These are phyloP conservation scores for Cyphomyrmex costatus DNA, from an alignment of 1,140 invertebrate species.

Conservation along the genomic window DNA sequence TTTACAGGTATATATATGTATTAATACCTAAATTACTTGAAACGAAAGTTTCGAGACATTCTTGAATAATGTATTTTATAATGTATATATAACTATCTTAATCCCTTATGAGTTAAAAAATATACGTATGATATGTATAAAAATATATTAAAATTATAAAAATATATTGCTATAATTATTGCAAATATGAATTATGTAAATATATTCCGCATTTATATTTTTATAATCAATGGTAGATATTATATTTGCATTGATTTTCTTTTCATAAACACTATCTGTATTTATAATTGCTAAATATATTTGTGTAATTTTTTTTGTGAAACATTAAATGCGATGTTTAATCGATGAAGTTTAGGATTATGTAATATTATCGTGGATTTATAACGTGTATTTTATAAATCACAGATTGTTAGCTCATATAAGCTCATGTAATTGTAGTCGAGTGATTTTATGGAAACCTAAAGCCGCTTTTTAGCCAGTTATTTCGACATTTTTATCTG, in stretches of 20 bases:
- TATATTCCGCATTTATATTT: not conserved
- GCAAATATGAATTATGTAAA: not conserved
- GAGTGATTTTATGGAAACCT: not conserved
- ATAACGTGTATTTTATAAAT: constrained; percentile 5
- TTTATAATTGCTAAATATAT: not conserved
- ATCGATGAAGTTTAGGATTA: not conserved
- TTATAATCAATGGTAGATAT: not conserved
- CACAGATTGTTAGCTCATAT: not conserved
- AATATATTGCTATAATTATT: constrained; percentile 4
- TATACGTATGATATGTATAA: not conserved
- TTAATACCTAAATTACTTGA: too few species aligned
- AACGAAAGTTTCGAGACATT: too few species aligned
- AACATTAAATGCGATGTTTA: not conserved
- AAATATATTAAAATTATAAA: too few species aligned
- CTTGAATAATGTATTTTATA: too few species aligned
- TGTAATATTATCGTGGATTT: not conserved
- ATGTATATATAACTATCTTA: too few species aligned
- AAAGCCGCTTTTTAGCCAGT: not conserved
- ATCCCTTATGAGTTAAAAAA: not conserved
- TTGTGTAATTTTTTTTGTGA: not conserved
- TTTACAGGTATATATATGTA: too few species aligned
- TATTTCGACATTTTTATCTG: constrained; percentile 32
- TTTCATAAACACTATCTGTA: not conserved
- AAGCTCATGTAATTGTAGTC: not conserved
- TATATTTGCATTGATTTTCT: not conserved